Conservation (phyloP, 2,797 vertebrate genomes). For the Amniataba percoides region DNA sequence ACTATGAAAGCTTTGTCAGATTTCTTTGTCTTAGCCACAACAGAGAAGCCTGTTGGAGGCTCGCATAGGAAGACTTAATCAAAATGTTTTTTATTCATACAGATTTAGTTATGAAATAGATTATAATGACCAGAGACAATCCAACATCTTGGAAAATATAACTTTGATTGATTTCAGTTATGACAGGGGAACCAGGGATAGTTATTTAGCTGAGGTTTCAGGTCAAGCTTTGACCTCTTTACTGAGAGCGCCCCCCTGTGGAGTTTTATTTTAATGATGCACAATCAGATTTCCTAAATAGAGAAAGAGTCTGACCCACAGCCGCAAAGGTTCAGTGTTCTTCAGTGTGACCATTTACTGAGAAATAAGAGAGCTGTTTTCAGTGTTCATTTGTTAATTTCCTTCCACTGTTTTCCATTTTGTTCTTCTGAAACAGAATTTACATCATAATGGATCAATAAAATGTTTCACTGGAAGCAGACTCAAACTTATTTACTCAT, state of each 20-base stretch:
- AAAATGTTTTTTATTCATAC: slow-evolving; percentile 28
- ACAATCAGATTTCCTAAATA: slow-evolving; percentile 47
- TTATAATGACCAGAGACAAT: slow-evolving; percentile 70
- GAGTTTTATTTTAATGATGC: slow-evolving; percentile 54
- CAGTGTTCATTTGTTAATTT: slow-evolving; percentile 27
- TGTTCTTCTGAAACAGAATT: slow-evolving; percentile 24
- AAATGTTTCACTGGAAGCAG: slow-evolving; percentile 2
- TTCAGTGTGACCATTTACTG: slow-evolving; percentile 7
- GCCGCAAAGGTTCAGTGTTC: slow-evolving; percentile 17
- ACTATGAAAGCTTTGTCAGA: slow-evolving; percentile 44
- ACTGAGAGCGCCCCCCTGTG: slow-evolving; percentile 63
- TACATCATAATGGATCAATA: slow-evolving; percentile 28
- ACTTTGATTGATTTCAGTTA: slow-evolving; percentile 27
- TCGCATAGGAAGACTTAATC: slow-evolving; percentile 30
- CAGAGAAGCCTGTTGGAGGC: slow-evolving; percentile 27
- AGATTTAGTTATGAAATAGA: slow-evolving; percentile 42
- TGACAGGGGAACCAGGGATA: slow-evolving; percentile 17
- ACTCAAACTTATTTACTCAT: slow-evolving; percentile 3
- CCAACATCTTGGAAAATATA: slow-evolving; percentile 42
- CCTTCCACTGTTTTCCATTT: slow-evolving; percentile 38
- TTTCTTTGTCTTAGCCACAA: slow-evolving; percentile 23
- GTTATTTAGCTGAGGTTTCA: background rate
- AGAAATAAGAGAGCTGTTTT: background rate
- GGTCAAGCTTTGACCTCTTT: slow-evolving; percentile 16
- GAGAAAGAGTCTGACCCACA: background rate